Evolutionary conservation across 2,113 vertebrate genomes (phyloP).

Genomic region (Candoia aspera): DNA sequence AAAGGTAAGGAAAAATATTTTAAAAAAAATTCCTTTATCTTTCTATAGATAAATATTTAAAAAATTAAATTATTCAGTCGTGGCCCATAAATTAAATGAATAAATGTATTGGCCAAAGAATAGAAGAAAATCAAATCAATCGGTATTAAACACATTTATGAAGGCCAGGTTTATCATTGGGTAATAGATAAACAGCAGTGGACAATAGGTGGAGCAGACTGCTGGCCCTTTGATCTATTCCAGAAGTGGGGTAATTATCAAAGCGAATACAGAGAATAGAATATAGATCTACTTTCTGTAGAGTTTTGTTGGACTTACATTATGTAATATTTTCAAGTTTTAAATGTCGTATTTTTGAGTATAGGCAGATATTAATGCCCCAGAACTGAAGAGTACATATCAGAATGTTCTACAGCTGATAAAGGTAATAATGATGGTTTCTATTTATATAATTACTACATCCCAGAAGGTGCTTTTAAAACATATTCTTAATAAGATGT

Average conservation of each 20-base stretch:
- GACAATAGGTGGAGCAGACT: neutral
- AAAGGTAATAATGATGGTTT: slow-evolving; percentile 78
- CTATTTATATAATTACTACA: slow-evolving; percentile 17
- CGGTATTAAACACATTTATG: neutral
- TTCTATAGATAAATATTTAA: neutral
- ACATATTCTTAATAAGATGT: slow-evolving; percentile 71
- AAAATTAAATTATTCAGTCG: neutral
- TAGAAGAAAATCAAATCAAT: neutral
- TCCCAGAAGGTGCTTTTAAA: slow-evolving; percentile 16
- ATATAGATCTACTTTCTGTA: neutral
- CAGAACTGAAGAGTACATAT: slow-evolving; percentile 83
- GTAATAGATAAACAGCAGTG: neutral
- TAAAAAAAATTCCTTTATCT: neutral
- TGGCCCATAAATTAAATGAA: neutral
- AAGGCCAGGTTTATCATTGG: neutral
- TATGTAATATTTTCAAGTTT: neutral
- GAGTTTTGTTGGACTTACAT: neutral
- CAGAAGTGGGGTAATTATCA: neutral
- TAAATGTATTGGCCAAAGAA: neutral
- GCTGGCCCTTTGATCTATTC: neutral
- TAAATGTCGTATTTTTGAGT: slow-evolving; percentile 23
- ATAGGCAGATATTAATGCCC: slow-evolving; percentile 86
- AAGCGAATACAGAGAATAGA: neutral
- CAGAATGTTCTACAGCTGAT: slow-evolving; percentile 88
- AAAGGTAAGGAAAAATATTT: slow-evolving; percentile 76